A percentile compares a stretch with the other conserved stretches of the same genome.
These are phyloP conservation scores for Anabacerthia variegaticeps DNA, from an alignment of 2,797 vertebrate genomes.

Conservation along the genomic window DNA sequence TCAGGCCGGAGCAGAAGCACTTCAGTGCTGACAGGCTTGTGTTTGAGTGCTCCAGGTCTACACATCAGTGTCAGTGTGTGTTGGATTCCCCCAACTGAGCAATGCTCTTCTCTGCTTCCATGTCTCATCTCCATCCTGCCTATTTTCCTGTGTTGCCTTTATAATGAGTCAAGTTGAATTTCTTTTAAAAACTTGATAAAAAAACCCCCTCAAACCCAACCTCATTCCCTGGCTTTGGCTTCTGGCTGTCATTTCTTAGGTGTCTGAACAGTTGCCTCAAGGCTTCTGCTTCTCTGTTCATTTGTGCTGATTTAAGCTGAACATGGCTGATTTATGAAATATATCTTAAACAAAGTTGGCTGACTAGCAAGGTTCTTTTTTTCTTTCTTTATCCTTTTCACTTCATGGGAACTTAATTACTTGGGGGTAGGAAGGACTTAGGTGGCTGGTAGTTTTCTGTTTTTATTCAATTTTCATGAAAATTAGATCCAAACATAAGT, in stretches of 20 bases:
- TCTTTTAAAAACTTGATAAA: not conserved
- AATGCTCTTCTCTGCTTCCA: not conserved
- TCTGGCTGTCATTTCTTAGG: slow-evolving; percentile 22
- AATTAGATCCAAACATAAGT: not conserved
- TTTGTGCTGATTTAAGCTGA: slow-evolving; percentile 38
- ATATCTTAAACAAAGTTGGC: slow-evolving; percentile 4
- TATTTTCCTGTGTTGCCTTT: not conserved
- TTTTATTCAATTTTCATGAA: slow-evolving; percentile 42
- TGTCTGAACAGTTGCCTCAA: not conserved
- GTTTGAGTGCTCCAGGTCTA: not conserved
- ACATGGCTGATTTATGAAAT: not conserved
- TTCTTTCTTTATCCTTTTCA: no score
- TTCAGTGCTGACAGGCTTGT: not conserved
- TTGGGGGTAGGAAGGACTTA: not conserved
- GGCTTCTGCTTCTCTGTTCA: not conserved
- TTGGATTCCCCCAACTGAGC: not conserved
- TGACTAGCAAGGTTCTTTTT: not conserved
- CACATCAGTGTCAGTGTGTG: not conserved
- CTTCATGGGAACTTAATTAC: slow-evolving; percentile 24
- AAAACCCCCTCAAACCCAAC: not conserved
- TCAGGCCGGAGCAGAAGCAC: not conserved
- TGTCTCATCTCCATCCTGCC: not conserved
- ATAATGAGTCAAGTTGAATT: not conserved
- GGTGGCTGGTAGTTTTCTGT: not conserved
- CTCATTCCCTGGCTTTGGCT: not conserved